phyloP scores from a whole-genome alignment of 2,113 vertebrate genomes.

The Peromyscus maniculatus region DNA sequence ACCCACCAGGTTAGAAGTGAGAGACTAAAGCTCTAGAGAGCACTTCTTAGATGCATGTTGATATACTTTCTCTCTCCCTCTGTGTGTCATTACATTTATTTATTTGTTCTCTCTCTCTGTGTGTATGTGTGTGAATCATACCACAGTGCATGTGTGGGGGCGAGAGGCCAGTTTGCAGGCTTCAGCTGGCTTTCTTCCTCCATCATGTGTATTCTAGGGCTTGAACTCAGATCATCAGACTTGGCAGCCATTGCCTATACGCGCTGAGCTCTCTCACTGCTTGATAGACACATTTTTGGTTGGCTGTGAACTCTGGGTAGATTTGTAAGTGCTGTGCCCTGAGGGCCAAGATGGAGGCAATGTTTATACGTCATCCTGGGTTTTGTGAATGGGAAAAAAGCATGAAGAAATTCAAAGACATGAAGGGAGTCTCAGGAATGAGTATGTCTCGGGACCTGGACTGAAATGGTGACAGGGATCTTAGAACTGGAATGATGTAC shows the following conservation, averaged over 20 bases:
- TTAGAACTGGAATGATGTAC: background rate
- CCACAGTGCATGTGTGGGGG: background rate
- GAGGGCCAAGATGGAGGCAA: background rate
- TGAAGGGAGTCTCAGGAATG: background rate
- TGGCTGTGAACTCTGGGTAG: background rate
- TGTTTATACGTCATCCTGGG: background rate
- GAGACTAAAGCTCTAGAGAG: background rate
- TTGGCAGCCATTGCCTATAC: background rate
- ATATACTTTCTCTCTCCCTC: background rate
- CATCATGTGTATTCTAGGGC: background rate
- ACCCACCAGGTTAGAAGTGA: background rate
- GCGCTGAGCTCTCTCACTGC: background rate
- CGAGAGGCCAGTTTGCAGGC: background rate
- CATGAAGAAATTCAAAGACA: slow-evolving; percentile 26
- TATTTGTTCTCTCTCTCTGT: background rate
- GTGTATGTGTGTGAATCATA: background rate
- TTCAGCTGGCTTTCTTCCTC: background rate
- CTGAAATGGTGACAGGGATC: background rate
- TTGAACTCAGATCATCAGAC: background rate
- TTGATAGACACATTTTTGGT: background rate
- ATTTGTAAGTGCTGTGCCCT: background rate
- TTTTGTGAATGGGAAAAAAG: slow-evolving; percentile 40
- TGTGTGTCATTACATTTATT: background rate
- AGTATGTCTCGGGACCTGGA: background rate
- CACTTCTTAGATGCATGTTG: background rate